Evolutionary conservation across 2,888 invertebrate species (phyloP), one percentile per base, ranked within the genome.

Genomic region (Drepana falcataria): DNA sequence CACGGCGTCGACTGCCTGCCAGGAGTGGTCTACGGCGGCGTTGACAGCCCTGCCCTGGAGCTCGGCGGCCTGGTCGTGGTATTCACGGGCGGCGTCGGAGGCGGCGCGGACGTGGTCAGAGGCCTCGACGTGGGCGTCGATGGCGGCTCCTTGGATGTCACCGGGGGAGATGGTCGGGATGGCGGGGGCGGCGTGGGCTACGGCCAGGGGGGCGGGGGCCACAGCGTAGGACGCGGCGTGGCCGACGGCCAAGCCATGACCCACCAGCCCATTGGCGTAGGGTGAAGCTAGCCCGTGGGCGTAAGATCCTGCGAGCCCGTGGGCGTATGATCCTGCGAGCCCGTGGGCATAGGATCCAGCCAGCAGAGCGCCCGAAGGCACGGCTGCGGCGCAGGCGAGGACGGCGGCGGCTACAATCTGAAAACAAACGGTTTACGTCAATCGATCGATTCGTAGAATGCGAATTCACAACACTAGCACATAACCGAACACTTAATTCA

Each of bases 341-440:
- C 75, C 75, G 60, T 79, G 77, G 61, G 69, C 77, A 61, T 81
- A 84, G 70, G 78, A 80, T 44, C 75, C 73, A 63, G 77, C 83
- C 79, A 85, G 78, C 84, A 85, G 76, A 58, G 75, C 77, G 63
- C 86, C 85, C 52, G 86, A 85, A 52, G 85, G 85, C 56, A 77
- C 85, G 65, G 87, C 87, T 81, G 85, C 84, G 84, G 86, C 87
- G 83, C 82, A 85, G 81, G 81, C 81, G 75, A 81, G 77, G 80
- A 92, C 80, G 85, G 92, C 89, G 79, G 87, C 85, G 84, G 93
- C 85, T 73, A 92, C 91, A 85, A 92, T 92, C 93, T 93, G 87
- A 51, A 77, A 80, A 77, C 68, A 64, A 71, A 77, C 68, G 68
- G 64, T 55, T 58, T 64, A 68, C 67, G 62, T 60, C 62, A 63